phyloP scores from a whole-genome alignment of 1,140 invertebrate species.

The Drosophila guanche region DNA sequence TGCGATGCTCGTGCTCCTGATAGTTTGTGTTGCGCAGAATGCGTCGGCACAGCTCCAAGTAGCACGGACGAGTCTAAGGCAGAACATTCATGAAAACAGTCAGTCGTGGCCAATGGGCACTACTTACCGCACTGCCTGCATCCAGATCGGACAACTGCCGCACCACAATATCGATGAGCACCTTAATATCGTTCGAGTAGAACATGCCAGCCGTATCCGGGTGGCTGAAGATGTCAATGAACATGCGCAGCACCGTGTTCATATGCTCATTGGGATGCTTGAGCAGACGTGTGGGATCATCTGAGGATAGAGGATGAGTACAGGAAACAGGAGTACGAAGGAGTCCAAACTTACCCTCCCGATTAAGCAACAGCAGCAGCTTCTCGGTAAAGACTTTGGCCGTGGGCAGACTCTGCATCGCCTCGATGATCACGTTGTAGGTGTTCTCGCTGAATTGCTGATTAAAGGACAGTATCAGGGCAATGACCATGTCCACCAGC shows the following conservation, averaged over 20 bases:
- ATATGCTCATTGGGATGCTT: constrained; percentile 90
- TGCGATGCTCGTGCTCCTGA: constrained; percentile 89
- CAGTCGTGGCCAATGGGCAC: background rate
- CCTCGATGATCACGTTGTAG: constrained; percentile 91
- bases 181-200: constrained; percentile 96
- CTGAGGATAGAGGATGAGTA: constrained; percentile 84
- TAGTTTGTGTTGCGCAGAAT: constrained; percentile 91
- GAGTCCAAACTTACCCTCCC: constrained; percentile 91
- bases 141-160: constrained; percentile 94
- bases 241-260: constrained; percentile 94
- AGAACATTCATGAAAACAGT: background rate
- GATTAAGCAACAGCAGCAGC: constrained; percentile 92
- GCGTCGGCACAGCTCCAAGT: constrained; percentile 90
- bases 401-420: constrained; percentile 88
- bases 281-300: constrained; percentile 93
- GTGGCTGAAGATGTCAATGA: constrained; percentile 92
- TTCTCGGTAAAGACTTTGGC: constrained; percentile 96
- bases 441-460: constrained; percentile 89
- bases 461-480: constrained; percentile 93
- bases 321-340: too few relatives aligned
- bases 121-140: constrained; percentile 91
- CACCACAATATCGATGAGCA: constrained; percentile 95
- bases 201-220: constrained; percentile 91
- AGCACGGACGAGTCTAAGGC: constrained; percentile 88
- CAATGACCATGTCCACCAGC: constrained; percentile 92